phyloP scores from a whole-genome alignment of 2,797 vertebrate genomes.

The Lepilemur septentrionalis region DNA sequence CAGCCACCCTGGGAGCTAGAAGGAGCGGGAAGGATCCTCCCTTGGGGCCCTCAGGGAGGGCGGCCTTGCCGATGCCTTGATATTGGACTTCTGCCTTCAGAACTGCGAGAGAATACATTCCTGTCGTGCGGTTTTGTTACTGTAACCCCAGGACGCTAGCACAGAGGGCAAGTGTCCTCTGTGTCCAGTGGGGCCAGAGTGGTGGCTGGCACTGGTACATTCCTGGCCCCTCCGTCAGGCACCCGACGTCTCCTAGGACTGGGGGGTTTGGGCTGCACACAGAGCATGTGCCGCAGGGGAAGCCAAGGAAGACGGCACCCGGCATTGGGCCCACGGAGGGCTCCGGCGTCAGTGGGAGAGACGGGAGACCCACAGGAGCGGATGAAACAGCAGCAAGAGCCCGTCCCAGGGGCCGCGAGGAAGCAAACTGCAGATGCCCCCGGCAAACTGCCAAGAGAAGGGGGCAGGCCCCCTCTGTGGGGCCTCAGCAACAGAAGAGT shows the following conservation, averaged over 20 bases:
- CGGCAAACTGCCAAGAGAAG: accelerated
- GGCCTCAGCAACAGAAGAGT: background rate
- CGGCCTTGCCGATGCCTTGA: accelerated
- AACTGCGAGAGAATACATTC: accelerated
- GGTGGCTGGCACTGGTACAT: too few relatives aligned
- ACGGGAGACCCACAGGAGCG: accelerated
- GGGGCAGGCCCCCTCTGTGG: too few relatives aligned
- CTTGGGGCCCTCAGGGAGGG: accelerated
- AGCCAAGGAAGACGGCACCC: accelerated
- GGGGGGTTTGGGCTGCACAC: too few relatives aligned
- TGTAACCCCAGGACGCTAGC: accelerated
- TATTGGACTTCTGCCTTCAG: background rate
- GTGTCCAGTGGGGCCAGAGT: background rate
- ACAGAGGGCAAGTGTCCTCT: background rate
- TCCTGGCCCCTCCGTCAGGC: background rate
- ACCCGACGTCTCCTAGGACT: accelerated
- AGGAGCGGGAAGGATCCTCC: background rate
- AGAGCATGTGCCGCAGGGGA: accelerated
- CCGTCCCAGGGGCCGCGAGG: accelerated
- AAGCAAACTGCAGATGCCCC: accelerated
- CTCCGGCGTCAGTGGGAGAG: too few relatives aligned
- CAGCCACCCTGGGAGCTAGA: background rate
- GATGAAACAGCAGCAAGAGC: background rate
- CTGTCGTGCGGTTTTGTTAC: background rate
- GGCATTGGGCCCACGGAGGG: accelerated